Base-by-base conservation (phyloP, 2,797 vertebrate genomes). In the Eulemur mongoz region DNA sequence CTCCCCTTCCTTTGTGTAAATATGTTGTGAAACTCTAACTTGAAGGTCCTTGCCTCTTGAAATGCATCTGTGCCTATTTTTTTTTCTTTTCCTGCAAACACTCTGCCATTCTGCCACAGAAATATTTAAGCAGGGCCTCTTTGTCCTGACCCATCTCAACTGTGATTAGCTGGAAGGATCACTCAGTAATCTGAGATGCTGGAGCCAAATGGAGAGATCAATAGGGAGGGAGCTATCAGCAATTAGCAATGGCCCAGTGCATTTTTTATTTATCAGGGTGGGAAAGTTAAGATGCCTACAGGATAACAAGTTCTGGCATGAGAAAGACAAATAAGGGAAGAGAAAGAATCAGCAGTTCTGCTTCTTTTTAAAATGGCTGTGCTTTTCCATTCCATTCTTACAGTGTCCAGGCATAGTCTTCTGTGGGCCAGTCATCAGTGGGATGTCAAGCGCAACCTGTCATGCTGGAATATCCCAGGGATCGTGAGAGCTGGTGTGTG, bases 141-240 rank as follows among this genome's bases (percentile, higher is more conserved):
- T 92, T 93, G 81, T 70, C 65, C 86, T 57, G 43, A 82, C 25
- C 86, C 23, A 20, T 63, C 67, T 80, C 78, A 91, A 50, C 27
- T 88, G 61, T 82, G 95, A 95, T 89, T 43, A 96, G 84, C 86
- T 86, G 78, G 86, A 88, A 97, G 82, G 59, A 91, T 96, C 82
- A 65, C 23, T 96, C 65, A 59, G 89, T 83, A 97, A 97, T 93
- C 97, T 76, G 91, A 98, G 94, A 83, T 6, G 1, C 75, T 70
- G 50, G 5, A 59, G 48, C 72, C 91, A 97, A 97, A 97, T 18
- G 52, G 86, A 91, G 0, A 1, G 98, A 98, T 98, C 98, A 97
- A 96, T 94, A 90, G 72, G 79, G 54, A 96, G 61, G 81, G 70
- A 98, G 50, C 92, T 89, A 90, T 95, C 96, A 97, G 97, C 43